phyloP scores from a whole-genome alignment of 2,797 vertebrate species.

The Champsocephalus esox region DNA sequence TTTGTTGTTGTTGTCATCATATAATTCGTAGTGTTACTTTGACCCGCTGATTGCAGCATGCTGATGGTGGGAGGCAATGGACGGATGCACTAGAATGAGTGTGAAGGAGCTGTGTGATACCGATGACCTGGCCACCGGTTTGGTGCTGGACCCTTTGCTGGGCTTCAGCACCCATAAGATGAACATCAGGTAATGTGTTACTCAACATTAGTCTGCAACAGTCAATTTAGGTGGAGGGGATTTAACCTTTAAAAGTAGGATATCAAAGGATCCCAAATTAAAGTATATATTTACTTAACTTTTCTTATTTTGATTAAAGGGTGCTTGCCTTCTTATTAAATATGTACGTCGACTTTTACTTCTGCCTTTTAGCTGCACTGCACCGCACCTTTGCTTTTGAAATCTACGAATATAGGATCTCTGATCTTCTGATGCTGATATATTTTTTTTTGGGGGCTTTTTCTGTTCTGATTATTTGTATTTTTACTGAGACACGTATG shows the following conservation, averaged over 20 bases:
- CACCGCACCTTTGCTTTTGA: no score
- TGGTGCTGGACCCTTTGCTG: slow-evolving; percentile 92
- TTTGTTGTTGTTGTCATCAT: slow-evolving; percentile 41
- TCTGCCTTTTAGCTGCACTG: no score
- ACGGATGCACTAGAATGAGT: slow-evolving; percentile 93
- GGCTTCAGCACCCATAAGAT: slow-evolving; percentile 96
- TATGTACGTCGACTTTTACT: no score
- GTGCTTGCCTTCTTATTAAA: no score
- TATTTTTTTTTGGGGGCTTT: not conserved
- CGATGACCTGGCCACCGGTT: slow-evolving; percentile 93
- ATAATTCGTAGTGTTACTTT: slow-evolving; percentile 20
- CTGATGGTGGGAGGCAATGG: slow-evolving; percentile 89
- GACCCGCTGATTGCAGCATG: slow-evolving; percentile 80
- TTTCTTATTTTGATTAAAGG: no score
- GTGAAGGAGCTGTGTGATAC: slow-evolving; percentile 94
- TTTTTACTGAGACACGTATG: not conserved
- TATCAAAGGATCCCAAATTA: no score
- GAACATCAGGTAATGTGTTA: slow-evolving; percentile 89
- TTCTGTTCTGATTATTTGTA: not conserved
- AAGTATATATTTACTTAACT: no score
- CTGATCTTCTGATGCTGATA: no score
- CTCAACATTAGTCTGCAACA: no score
- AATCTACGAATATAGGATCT: no score
- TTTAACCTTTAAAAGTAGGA: no score
- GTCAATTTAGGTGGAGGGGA: no score